phyloP scores from a whole-genome alignment of 2,888 invertebrate species.

The Laothoe populi region DNA sequence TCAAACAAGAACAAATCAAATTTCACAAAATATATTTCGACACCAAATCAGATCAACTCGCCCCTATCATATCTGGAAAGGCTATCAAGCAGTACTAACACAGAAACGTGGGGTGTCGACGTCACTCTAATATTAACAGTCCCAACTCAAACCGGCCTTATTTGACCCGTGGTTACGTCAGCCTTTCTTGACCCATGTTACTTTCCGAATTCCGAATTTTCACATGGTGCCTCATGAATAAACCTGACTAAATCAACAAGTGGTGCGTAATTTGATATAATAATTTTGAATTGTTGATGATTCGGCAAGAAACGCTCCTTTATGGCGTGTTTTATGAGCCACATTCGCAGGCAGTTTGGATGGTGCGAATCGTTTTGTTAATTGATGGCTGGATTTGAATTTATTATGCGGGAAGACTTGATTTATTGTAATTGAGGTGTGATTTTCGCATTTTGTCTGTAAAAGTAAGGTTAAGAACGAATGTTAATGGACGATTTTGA shows the following conservation, averaged over 20 bases:
- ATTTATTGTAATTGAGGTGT: constrained; percentile 21
- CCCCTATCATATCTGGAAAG: background rate
- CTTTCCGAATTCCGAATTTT: constrained; percentile 31
- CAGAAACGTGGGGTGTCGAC: constrained; percentile 38
- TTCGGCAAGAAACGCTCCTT: constrained; percentile 26
- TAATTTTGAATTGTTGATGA: constrained; percentile 33
- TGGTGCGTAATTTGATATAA: constrained; percentile 51
- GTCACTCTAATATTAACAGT: constrained; percentile 64
- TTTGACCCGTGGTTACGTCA: constrained; percentile 62
- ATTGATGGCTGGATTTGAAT: constrained; percentile 26
- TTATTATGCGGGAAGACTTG: constrained; percentile 20
- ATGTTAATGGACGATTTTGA: background rate
- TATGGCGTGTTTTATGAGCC: constrained; percentile 27
- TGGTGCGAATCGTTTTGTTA: constrained; percentile 21
- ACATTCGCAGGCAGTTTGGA: constrained; percentile 20
- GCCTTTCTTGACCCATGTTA: constrained; percentile 68
- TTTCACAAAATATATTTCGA: background rate
- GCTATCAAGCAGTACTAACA: constrained; percentile 22
- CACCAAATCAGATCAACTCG: constrained; percentile 7
- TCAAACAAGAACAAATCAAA: background rate
- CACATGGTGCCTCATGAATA: constrained; percentile 41
- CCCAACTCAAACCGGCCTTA: constrained; percentile 62
- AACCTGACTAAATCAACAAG: constrained; percentile 57
- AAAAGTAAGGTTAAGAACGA: background rate
- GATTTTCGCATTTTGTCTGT: background rate